Percentiles rank a stretch among this genome's conserved stretches.
Conservation (phyloP, 2,888 invertebrate genomes). For the Eudemis profundana region DNA sequence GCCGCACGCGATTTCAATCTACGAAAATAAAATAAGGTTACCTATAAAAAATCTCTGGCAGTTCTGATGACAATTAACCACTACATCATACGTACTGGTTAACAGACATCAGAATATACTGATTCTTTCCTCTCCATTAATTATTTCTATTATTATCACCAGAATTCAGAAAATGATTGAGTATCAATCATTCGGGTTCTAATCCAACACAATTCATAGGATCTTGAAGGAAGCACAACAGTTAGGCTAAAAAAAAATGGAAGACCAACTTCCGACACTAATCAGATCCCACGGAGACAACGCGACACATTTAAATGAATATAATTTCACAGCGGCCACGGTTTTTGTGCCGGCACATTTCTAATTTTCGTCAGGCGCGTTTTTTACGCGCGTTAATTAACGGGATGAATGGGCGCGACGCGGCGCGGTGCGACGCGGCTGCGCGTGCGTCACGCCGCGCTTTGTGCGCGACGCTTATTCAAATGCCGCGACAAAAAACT, state of each 20-base stretch:
- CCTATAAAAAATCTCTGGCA: too few species aligned
- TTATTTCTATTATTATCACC: too few species aligned
- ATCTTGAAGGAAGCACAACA: not conserved
- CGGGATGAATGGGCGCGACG: conserved; percentile 69
- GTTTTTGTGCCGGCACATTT: conserved; percentile 73
- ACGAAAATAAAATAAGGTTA: too few species aligned
- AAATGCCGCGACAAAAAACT: conserved; percentile 51
- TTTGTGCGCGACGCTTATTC: conserved; percentile 50
- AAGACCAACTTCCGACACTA: not conserved
- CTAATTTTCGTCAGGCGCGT: conserved; percentile 75
- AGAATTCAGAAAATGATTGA: too few species aligned
- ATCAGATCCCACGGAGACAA: conserved; percentile 62
- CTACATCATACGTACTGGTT: too few species aligned
- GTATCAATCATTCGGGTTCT: too few species aligned
- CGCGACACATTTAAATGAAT: conserved; percentile 77
- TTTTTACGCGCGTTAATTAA: conserved; percentile 82
- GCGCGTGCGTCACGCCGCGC: conserved; percentile 73
- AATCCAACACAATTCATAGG: too few species aligned
- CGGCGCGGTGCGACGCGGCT: conserved; percentile 48
- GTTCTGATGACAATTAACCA: too few species aligned
- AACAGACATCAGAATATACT: too few species aligned
- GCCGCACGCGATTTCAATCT: too few species aligned
- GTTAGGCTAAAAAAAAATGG: too few species aligned
- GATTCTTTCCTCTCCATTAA: too few species aligned
- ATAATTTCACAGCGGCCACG: conserved; percentile 65